phyloP scores from a whole-genome alignment of 2,888 invertebrate genomes.

The Apamea anceps region DNA sequence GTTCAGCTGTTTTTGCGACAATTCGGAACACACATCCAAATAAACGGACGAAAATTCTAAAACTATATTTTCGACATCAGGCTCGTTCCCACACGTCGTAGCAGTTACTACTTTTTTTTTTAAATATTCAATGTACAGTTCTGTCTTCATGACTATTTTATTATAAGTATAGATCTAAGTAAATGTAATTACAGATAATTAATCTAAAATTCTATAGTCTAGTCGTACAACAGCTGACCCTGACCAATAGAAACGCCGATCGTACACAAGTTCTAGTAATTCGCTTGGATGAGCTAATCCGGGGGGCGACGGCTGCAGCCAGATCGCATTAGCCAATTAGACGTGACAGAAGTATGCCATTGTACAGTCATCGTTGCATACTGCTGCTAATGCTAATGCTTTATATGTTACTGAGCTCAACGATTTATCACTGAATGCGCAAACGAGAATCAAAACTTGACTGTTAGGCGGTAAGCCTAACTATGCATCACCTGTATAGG shows the following conservation, averaged over 20 bases:
- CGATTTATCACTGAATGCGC: neutral
- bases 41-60: neutral
- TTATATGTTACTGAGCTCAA: neutral
- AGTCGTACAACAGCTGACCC: constrained; percentile 31
- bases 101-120: neutral
- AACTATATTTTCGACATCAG: neutral
- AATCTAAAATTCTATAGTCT: neutral
- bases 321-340: constrained; percentile 51
- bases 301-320: constrained; percentile 55
- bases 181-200: neutral
- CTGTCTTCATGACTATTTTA: too few species aligned
- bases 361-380: constrained; percentile 34
- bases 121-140: neutral
- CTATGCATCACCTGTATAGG: neutral
- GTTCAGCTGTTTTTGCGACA: neutral
- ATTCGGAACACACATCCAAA: neutral
- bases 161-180: neutral
- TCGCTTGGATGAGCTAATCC: constrained; percentile 56
- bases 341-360: constrained; percentile 50
- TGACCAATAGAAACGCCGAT: constrained; percentile 30
- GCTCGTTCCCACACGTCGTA: neutral
- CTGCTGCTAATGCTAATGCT: constrained; percentile 14
- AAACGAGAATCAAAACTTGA: neutral
- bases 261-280: constrained; percentile 42
- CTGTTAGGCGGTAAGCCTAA: neutral